These are phyloP conservation scores for Aviceda subcristata DNA, from an alignment of 2,113 vertebrate genomes.

Conservation along the genomic window DNA sequence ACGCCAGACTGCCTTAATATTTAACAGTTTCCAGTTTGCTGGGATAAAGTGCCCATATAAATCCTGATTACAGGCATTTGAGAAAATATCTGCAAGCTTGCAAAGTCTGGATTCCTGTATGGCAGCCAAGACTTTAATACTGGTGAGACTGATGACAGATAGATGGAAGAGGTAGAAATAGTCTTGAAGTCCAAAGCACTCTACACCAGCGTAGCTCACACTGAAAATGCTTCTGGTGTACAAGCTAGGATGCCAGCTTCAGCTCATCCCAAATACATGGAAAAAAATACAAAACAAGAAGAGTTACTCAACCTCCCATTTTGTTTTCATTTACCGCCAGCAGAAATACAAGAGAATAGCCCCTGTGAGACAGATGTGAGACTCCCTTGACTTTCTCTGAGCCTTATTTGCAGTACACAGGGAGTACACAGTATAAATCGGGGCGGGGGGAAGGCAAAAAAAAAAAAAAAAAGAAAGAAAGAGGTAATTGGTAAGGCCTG, in stretches of 20 bases:
- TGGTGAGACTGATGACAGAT: conserved; percentile 60
- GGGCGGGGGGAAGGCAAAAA: no score
- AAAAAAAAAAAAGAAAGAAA: background rate
- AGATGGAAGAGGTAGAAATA: conserved; percentile 55
- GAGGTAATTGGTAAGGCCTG: background rate
- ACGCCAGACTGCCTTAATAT: background rate
- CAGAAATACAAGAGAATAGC: background rate
- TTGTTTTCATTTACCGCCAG: background rate
- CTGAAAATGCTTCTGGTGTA: background rate
- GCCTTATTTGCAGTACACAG: background rate
- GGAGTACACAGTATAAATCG: background rate
- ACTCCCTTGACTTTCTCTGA: background rate
- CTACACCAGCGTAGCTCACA: background rate
- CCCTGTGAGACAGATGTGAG: background rate
- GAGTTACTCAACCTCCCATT: background rate
- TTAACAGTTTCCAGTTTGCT: conserved; percentile 29
- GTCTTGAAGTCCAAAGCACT: conserved; percentile 7
- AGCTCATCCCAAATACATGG: background rate
- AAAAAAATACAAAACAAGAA: background rate
- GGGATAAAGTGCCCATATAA: conserved; percentile 40
- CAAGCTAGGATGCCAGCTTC: background rate
- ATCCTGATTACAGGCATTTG: conserved; percentile 61
- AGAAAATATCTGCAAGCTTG: conserved; percentile 63
- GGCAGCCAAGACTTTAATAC: conserved; percentile 47
- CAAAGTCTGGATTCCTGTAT: conserved; percentile 51